Percentiles rank a stretch among this genome's conserved stretches.
These are phyloP conservation scores for Esperia sulphurella DNA, from an alignment of 2,888 invertebrate genomes.

Conservation along the genomic window DNA sequence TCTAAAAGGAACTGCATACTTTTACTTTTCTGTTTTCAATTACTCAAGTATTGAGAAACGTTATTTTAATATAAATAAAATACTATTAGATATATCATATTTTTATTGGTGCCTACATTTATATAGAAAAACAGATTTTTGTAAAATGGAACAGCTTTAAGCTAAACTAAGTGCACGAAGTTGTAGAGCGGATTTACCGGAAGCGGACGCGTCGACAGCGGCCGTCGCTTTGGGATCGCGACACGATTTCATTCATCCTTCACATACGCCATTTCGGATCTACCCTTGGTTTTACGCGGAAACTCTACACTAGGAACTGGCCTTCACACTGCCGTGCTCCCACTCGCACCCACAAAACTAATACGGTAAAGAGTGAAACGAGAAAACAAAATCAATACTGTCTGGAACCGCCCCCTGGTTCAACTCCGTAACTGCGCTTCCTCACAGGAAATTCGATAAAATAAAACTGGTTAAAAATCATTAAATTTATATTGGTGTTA, in stretches of 20 bases:
- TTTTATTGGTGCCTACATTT: background rate
- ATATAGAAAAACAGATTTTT: background rate
- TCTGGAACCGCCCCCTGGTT: slow-evolving; percentile 74
- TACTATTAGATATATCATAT: background rate
- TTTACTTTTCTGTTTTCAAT: background rate
- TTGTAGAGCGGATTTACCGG: slow-evolving; percentile 76
- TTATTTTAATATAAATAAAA: background rate
- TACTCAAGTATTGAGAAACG: background rate
- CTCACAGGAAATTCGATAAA: slow-evolving; percentile 74
- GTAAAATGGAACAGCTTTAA: slow-evolving; percentile 46
- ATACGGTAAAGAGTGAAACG: slow-evolving; percentile 48
- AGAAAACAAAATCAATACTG: slow-evolving; percentile 74
- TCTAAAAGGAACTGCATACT: slow-evolving; percentile 31
- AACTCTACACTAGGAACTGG: slow-evolving; percentile 66
- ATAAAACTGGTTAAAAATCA: slow-evolving; percentile 74
- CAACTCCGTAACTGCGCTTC: slow-evolving; percentile 75
- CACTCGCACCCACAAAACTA: slow-evolving; percentile 41
- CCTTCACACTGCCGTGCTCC: slow-evolving; percentile 52
- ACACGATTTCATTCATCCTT: slow-evolving; percentile 77
- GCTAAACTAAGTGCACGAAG: slow-evolving; percentile 70
- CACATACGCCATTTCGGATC: slow-evolving; percentile 57
- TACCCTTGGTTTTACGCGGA: slow-evolving; percentile 59
- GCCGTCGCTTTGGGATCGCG: slow-evolving; percentile 76
- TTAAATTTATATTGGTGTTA: slow-evolving; percentile 58
- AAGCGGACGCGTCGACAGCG: slow-evolving; percentile 72